Percentiles rank a stretch among this genome's conserved stretches.
Evolutionary conservation across 1,140 invertebrate species (phyloP).

Genomic region (Copidosoma floridanum): DNA sequence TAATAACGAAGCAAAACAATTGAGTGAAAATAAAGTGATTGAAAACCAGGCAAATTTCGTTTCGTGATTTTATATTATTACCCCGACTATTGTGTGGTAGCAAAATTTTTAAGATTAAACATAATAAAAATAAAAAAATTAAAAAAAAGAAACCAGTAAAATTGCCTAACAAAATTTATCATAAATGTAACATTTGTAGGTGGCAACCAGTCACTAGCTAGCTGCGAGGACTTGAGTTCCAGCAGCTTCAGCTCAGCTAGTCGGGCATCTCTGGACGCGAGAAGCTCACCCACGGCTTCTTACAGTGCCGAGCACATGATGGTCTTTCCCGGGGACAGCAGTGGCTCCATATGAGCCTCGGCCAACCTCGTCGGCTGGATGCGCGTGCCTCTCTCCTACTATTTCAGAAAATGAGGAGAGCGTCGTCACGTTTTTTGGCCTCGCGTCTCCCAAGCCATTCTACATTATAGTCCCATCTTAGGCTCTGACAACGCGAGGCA

Average conservation of each 20-base stretch:
- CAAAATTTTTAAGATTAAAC: too few relatives aligned
- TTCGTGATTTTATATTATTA: not conserved
- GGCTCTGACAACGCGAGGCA: too few relatives aligned
- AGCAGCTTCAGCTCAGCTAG: conserved; percentile 80
- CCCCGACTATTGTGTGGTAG: not conserved
- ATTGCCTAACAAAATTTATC: not conserved
- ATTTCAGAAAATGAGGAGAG: too few relatives aligned
- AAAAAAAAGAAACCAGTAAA: too few relatives aligned
- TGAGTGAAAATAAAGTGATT: conserved; percentile 20
- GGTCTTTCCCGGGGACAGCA: conserved; percentile 74
- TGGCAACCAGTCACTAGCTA: conserved; percentile 60
- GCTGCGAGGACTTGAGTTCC: conserved; percentile 73
- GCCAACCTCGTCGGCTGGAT: not conserved
- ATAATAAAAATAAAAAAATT: too few relatives aligned
- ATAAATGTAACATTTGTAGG: too few relatives aligned
- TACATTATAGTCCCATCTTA: too few relatives aligned
- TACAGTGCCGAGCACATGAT: conserved; percentile 71
- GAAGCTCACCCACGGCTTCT: conserved; percentile 66
- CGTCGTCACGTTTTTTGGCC: too few relatives aligned
- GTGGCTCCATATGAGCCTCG: conserved; percentile 62
- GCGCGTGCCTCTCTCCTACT: not conserved
- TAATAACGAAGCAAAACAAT: conserved; percentile 10
- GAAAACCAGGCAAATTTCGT: conserved; percentile 1
- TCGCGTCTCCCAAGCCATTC: too few relatives aligned
- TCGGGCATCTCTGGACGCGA: conserved; percentile 74